A percentile compares a stretch with the other conserved stretches of the same genome.
Evolutionary conservation across 2,888 invertebrate species (phyloP).

Genomic region (Amiota minor): DNA sequence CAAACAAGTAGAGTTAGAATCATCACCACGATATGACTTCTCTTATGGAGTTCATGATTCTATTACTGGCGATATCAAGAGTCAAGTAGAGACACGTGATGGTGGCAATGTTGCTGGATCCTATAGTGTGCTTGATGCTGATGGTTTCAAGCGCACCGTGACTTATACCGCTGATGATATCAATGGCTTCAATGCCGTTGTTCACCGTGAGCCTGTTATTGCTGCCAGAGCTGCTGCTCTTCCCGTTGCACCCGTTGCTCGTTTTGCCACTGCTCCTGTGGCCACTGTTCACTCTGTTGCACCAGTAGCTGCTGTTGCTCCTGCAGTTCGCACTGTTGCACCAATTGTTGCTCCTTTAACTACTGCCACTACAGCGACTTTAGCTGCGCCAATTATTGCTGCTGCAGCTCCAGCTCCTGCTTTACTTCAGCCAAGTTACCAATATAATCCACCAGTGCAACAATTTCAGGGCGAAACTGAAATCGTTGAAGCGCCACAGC

Average conservation of each 20-base stretch:
- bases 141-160: constrained; percentile 76
- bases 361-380: constrained; percentile 48
- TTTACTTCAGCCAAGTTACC: constrained; percentile 20
- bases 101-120: constrained; percentile 76
- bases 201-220: constrained; percentile 74
- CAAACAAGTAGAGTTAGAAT: constrained; percentile 64
- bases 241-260: constrained; percentile 47
- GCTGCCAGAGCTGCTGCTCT: constrained; percentile 50
- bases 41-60: constrained; percentile 75
- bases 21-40: constrained; percentile 73
- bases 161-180: constrained; percentile 76
- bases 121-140: constrained; percentile 76
- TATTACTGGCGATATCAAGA: constrained; percentile 75
- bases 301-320: constrained; percentile 35
- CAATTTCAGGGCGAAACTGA: constrained; percentile 57
- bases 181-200: constrained; percentile 77
- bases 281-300: constrained; percentile 39
- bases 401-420: constrained; percentile 1
- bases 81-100: constrained; percentile 75
- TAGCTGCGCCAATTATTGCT: constrained; percentile 37
- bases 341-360: constrained; percentile 36
- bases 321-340: neutral
- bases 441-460: constrained; percentile 43
- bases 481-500: constrained; percentile 59
- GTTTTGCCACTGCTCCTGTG: constrained; percentile 49